Base-by-base conservation (phyloP, 2,888 invertebrate genomes). In the Bursaphelenchus okinawaensis region DNA sequence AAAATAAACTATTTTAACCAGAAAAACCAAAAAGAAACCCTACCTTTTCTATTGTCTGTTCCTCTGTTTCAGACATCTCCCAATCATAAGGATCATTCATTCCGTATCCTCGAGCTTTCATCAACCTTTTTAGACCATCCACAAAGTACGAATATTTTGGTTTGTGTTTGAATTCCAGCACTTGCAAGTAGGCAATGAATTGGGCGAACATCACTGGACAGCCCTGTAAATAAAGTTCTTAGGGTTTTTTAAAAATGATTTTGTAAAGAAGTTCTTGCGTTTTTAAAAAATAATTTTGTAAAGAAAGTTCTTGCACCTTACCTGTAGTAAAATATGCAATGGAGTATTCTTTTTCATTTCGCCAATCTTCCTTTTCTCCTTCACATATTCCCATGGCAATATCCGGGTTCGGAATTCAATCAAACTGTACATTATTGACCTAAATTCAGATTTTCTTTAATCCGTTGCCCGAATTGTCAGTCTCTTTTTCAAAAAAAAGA, bases 391-490 rank as follows among this genome's bases (percentile, higher is more conserved):
- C 60, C 60, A 59, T 7, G 60, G 60, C 60, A 59, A 29, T 16
- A 52, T 40, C 9, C 60, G 50, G 24, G 27, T 50, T 16, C 50
- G 31, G 8, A 59, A 29, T 27, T 59, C 60, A 23, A 59, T 59
- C 28, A 59, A 6, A 22, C 16, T 59, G 60, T 59, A 59, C 60
- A 59, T 29, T 16, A 59, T 20, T n/a, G 60, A 61, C 60, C 60
- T 59, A 9, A n/a, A 29, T 16, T 4, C 40, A 40, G n/a, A n/a
- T n/a, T n/a, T n/a, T n/a, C n/a, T n/a, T n/a, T n/a, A n/a, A n/a
- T n/a, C n/a, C n/a, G n/a, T n/a, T n/a, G n/a, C n/a, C n/a, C n/a
- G n/a, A n/a, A n/a, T n/a, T n/a, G n/a, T n/a, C n/a, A n/a, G n/a
- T n/a, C n/a, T n/a, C n/a, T n/a, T n/a, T n/a, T n/a, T n/a, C n/a